Conservation (phyloP, 2,113 vertebrate species). For the Brachyhypopomus occidentalis region DNA sequence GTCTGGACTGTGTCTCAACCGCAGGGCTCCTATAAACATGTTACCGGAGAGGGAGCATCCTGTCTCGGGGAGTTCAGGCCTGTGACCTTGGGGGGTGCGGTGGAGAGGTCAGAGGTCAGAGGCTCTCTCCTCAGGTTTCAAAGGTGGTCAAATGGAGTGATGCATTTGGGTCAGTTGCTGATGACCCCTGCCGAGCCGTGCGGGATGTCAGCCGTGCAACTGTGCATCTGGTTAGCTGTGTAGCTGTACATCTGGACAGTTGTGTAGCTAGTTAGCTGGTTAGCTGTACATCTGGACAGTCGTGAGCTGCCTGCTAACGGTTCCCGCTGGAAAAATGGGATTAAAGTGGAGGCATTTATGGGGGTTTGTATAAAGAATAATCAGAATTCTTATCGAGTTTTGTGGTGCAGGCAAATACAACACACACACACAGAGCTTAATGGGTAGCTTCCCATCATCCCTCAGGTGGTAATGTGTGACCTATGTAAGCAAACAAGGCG, state of each 20-base stretch:
- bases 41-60: conserved; percentile 70
- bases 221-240: background rate
- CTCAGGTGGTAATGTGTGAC: no score
- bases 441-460: no score
- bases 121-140: conserved; percentile 74
- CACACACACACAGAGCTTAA: no score
- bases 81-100: conserved; percentile 65
- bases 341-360: conserved; percentile 75
- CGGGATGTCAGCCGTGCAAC: conserved; percentile 57
- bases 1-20: conserved; percentile 77
- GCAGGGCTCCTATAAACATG: conserved; percentile 67
- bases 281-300: conserved; percentile 23
- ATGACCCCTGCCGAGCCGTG: conserved; percentile 63
- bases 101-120: conserved; percentile 67
- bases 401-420: background rate
- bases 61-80: conserved; percentile 61
- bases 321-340: conserved; percentile 69
- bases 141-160: conserved; percentile 65
- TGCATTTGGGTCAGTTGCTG: conserved; percentile 61
- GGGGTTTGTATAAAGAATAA: conserved; percentile 48
- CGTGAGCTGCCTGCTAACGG: conserved; percentile 58
- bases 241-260: no score
- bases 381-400: background rate
- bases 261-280: no score
- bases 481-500: no score